Percentiles rank a stretch among this genome's conserved stretches.
Evolutionary conservation across 2,797 vertebrate species (phyloP).

Genomic region (Falco rusticolus): DNA sequence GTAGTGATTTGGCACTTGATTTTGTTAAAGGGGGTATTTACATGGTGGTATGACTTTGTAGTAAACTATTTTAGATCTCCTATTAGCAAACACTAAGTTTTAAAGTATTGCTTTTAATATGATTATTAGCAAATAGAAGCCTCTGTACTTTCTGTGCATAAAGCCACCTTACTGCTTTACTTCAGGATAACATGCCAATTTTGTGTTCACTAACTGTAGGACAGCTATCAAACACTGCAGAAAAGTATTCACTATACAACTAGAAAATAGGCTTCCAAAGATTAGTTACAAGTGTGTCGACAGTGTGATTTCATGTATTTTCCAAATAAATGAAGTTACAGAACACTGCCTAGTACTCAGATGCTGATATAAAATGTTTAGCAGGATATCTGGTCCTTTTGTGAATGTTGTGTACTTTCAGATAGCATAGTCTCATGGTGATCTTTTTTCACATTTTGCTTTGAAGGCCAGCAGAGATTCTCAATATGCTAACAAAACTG

Average conservation of each 20-base stretch:
- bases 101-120: slow-evolving; percentile 77
- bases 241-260: slow-evolving; percentile 66
- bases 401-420: slow-evolving; percentile 38
- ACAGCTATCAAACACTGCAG: slow-evolving; percentile 74
- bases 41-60: slow-evolving; percentile 74
- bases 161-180: slow-evolving; percentile 80
- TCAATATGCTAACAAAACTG: background rate
- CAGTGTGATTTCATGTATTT: slow-evolving; percentile 67
- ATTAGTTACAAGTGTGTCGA: slow-evolving; percentile 72
- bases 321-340: slow-evolving; percentile 63
- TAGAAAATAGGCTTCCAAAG: slow-evolving; percentile 72
- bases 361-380: slow-evolving; percentile 55
- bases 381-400: slow-evolving; percentile 53
- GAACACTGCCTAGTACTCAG: slow-evolving; percentile 66
- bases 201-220: slow-evolving; percentile 77
- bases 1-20: slow-evolving; percentile 79
- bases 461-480: slow-evolving; percentile 45
- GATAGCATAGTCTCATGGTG: slow-evolving; percentile 44
- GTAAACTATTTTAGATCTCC: slow-evolving; percentile 74
- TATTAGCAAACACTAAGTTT: slow-evolving; percentile 84
- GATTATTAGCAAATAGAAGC: slow-evolving; percentile 73
- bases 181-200: slow-evolving; percentile 73
- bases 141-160: slow-evolving; percentile 73
- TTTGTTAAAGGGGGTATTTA: slow-evolving; percentile 74
- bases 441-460: slow-evolving; percentile 22